Evolutionary conservation across 53 echinoderm and acorn worm species (phyloP), one percentile per base, ranked within the genome.

Genomic region (Arbacia lixula): DNA sequence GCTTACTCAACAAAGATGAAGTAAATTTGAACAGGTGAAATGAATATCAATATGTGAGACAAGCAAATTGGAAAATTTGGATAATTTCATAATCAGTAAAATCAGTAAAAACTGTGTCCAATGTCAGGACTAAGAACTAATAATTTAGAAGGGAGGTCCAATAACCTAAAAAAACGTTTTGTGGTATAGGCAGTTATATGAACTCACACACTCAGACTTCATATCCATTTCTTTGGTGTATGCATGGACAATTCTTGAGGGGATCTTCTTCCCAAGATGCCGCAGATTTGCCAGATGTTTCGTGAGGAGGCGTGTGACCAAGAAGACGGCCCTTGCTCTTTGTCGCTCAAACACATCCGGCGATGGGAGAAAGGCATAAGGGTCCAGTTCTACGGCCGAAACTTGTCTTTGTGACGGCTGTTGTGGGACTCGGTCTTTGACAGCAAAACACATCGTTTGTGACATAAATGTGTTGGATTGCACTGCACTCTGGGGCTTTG

Each of bases 121-220:
- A n/a, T n/a, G n/a, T n/a, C n/a, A n/a, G n/a, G n/a, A n/a, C n/a
- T n/a, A n/a, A n/a, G n/a, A n/a, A n/a, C n/a, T n/a, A n/a, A n/a
- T n/a, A n/a, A n/a, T n/a, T n/a, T n/a, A n/a, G n/a, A n/a, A n/a
- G n/a, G n/a, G n/a, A n/a, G n/a, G n/a, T n/a, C n/a, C n/a, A n/a
- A n/a, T n/a, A n/a, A n/a, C n/a, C n/a, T n/a, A n/a, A n/a, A n/a
- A n/a, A n/a, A n/a, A n/a, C n/a, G n/a, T n/a, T n/a, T n/a, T n/a
- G n/a, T n/a, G n/a, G n/a, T n/a, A n/a, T n/a, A n/a, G n/a, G n/a
- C n/a, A n/a, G n/a, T n/a, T n/a, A n/a, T n/a, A n/a, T 14, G 29
- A 64, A 64, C 65, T 65, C 65, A 69, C 69, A 39, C 38, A 69
- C 39, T 69, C 20, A 25, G 69, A 69, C n/a, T 69, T 37, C 29